Conservation (phyloP, 1,140 invertebrate species). For the Grapholita molesta region DNA sequence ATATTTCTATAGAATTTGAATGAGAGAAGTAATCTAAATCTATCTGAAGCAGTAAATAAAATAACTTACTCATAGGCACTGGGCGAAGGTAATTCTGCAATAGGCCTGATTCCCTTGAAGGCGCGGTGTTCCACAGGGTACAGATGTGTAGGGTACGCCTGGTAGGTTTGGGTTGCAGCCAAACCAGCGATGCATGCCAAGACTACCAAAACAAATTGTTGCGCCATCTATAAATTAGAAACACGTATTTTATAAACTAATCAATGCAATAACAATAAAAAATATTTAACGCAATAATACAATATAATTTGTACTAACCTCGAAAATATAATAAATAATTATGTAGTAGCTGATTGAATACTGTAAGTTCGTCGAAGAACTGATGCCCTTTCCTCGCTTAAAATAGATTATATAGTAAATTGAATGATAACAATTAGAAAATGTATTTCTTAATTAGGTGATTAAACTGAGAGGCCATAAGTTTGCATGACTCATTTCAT, state of each 20-base stretch:
- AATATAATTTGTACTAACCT: not conserved
- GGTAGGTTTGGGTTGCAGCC: not conserved
- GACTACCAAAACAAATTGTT: not conserved
- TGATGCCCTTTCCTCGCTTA: not conserved
- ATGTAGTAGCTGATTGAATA: not conserved
- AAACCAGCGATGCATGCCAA: not conserved
- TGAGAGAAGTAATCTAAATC: no score
- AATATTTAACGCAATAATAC: no score
- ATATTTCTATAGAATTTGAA: no score
- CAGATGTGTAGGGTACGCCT: not conserved
- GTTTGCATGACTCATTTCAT: not conserved
- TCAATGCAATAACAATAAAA: no score
- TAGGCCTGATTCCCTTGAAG: not conserved
- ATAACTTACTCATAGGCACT: not conserved
- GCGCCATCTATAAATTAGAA: not conserved
- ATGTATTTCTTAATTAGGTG: not conserved
- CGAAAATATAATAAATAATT: not conserved
- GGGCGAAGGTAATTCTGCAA: not conserved
- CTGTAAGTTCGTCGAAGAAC: not conserved
- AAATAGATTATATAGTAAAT: not conserved
- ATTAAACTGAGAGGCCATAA: not conserved
- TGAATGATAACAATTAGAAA: not conserved
- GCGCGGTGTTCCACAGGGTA: conserved; percentile 8
- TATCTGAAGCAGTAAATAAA: no score
- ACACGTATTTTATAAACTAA: not conserved